Evolutionary conservation across 2,888 invertebrate genomes (phyloP).

Genomic region (Chymomyza caudatula): DNA sequence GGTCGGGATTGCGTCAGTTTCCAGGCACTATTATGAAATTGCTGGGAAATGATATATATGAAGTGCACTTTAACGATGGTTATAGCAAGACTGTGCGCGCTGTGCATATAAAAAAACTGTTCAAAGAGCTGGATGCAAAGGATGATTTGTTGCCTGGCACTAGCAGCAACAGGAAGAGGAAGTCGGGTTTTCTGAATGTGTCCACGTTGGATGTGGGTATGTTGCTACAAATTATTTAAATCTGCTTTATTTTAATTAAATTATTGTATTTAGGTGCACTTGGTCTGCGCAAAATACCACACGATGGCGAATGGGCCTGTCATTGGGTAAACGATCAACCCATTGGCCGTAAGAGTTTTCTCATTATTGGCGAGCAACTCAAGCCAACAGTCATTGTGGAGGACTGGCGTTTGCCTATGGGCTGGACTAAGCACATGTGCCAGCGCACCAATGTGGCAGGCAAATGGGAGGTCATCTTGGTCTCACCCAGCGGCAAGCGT

Average conservation of each 20-base stretch:
- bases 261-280: conserved; percentile 75
- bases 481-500: conserved; percentile 82
- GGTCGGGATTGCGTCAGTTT: conserved; percentile 92
- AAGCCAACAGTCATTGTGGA: conserved; percentile 82
- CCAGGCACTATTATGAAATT: conserved; percentile 87
- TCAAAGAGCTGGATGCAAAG: conserved; percentile 38
- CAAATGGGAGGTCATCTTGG: conserved; percentile 89
- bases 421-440: conserved; percentile 89
- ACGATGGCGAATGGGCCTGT: conserved; percentile 82
- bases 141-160: conserved; percentile 21
- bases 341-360: conserved; percentile 80
- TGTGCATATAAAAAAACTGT: conserved; percentile 85
- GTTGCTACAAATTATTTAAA: no score
- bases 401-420: conserved; percentile 85
- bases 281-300: conserved; percentile 75
- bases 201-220: conserved; percentile 73
- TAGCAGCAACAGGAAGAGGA: conserved; percentile 48
- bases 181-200: conserved; percentile 68
- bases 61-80: conserved; percentile 94
- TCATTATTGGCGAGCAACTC: conserved; percentile 78
- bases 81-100: conserved; percentile 86
- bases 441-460: conserved; percentile 85
- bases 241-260: no score
- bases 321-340: conserved; percentile 86
- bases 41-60: conserved; percentile 87